Base-by-base conservation (phyloP, 2,888 invertebrate species). In the Erpobdella octoculata region DNA sequence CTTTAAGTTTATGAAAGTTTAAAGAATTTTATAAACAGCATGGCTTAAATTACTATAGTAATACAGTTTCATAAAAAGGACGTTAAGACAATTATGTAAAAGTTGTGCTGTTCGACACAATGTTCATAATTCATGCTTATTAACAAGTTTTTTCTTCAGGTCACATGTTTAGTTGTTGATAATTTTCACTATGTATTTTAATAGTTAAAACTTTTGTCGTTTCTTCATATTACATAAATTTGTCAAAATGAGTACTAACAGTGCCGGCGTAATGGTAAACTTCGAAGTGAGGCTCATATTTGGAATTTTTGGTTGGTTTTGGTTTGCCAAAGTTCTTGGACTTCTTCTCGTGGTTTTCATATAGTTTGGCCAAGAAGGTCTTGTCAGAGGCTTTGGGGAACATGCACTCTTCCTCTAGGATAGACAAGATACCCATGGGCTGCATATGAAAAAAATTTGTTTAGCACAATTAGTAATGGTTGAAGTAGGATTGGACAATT, bases 371-470 rank as follows among this genome's bases (percentile, higher is more conserved):
- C 85, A 92, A 91, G 87, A 97, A 97, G 85, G 97, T 95, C 86
- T 88, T 90, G 85, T 98, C 98, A 80, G 94, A 92, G 84, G 97
- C 97, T 88, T 98, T 72, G 85, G 98, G 98, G 90, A 98, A 98
- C 93, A 98, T 97, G 91, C 95, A 96, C 88, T 98, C 98, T 90
- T 98, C 98, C 87, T 98, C 98, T 88, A 98, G 93, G 87, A 98
- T 98, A 87, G 97, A 97, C 86, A 98, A 89, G 89, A 98, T 94
- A 89, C 98, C 98, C 93, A 98, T 93, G 83, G 98, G 98, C 96
- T 97, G 87, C 33, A 58, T 12, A 58, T 58, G 21, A 58, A 21
- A 18, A 58, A 58, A 12, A 58, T 18, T 58, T n/a, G n/a, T n/a
- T n/a, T n/a, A n/a, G n/a, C n/a, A n/a, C n/a, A n/a, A n/a, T n/a